Conservation (phyloP, 53 echinoderm and acorn worm species). For the Temnopleurus reevesii region DNA sequence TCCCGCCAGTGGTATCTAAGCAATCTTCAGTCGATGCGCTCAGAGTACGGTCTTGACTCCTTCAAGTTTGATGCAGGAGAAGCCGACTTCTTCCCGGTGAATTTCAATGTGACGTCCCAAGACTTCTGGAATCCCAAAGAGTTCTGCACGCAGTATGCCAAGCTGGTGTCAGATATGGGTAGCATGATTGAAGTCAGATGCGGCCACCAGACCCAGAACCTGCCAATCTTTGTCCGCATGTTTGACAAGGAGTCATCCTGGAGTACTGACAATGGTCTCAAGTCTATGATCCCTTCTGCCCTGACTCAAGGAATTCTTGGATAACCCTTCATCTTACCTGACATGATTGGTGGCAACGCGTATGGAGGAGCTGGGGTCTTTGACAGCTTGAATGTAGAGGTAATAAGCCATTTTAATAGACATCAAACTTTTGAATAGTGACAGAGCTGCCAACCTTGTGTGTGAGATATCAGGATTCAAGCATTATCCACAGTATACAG, state of each 20-base stretch:
- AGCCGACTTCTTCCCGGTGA: constrained; percentile 63
- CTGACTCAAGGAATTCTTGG: constrained; percentile 82
- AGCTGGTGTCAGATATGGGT: constrained; percentile 67
- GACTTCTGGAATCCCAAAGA: constrained; percentile 68
- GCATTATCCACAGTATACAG: too few species aligned
- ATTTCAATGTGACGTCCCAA: constrained; percentile 64
- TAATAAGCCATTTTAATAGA: too few species aligned
- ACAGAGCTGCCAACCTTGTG: too few species aligned
- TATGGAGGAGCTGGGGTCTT: constrained; percentile 53
- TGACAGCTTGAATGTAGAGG: not conserved
- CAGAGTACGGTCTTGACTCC: constrained; percentile 70
- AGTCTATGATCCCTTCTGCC: constrained; percentile 84
- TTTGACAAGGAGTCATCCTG: constrained; percentile 86
- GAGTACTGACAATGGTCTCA: constrained; percentile 83
- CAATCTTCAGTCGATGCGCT: constrained; percentile 55
- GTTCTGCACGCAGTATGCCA: constrained; percentile 79
- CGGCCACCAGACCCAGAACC: constrained; percentile 76
- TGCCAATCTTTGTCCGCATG: constrained; percentile 87
- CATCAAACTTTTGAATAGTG: too few species aligned
- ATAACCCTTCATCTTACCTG: constrained; percentile 89
- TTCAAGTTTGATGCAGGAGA: constrained; percentile 90
- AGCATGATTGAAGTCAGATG: constrained; percentile 77
- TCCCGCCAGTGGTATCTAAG: constrained; percentile 67
- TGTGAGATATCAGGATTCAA: too few species aligned
- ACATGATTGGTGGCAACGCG: constrained; percentile 85